Evolutionary conservation across 2,797 vertebrate genomes (phyloP).

Genomic region (Atherinosoma microstoma): DNA sequence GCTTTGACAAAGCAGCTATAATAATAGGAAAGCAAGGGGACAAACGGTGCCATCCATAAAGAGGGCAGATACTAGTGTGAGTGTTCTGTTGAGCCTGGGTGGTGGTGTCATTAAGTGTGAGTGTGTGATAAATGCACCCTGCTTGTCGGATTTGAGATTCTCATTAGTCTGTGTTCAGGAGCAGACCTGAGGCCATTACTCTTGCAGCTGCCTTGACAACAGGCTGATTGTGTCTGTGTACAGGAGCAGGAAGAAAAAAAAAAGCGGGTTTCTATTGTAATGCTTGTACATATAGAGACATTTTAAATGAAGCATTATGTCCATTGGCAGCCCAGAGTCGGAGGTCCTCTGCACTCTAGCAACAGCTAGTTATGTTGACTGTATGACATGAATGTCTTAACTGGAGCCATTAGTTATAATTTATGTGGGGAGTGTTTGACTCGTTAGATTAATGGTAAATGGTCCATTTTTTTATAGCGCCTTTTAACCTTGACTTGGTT

Average conservation of each 20-base stretch:
- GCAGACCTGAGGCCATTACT: slow-evolving; percentile 79
- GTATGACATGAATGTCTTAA: neutral
- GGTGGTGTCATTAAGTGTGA: slow-evolving; percentile 74
- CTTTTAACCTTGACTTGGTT: neutral
- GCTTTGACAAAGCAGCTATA: slow-evolving; percentile 40
- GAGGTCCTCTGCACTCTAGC: slow-evolving; percentile 1
- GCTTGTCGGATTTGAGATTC: slow-evolving; percentile 84
- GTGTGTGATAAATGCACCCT: slow-evolving; percentile 83
- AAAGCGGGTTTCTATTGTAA: slow-evolving; percentile 16
- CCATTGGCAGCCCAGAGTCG: neutral
- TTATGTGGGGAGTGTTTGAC: neutral
- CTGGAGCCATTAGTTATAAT: neutral
- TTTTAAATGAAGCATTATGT: slow-evolving; percentile 10
- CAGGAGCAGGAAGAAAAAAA: slow-evolving; percentile 11
- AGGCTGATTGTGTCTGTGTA: slow-evolving; percentile 59
- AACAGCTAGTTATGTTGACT: neutral
- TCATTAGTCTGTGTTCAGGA: slow-evolving; percentile 85
- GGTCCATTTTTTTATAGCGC: neutral
- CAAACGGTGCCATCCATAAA: slow-evolving; percentile 61
- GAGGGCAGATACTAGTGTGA: slow-evolving; percentile 40
- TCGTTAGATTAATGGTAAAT: neutral
- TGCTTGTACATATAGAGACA: slow-evolving; percentile 9
- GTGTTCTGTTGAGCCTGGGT: slow-evolving; percentile 61
- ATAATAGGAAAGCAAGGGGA: slow-evolving; percentile 49
- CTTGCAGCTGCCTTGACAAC: slow-evolving; percentile 70